Evolutionary conservation across 2,113 vertebrate species (phyloP), one percentile per base, ranked within the genome.

Genomic region (Pao palembangensis): DNA sequence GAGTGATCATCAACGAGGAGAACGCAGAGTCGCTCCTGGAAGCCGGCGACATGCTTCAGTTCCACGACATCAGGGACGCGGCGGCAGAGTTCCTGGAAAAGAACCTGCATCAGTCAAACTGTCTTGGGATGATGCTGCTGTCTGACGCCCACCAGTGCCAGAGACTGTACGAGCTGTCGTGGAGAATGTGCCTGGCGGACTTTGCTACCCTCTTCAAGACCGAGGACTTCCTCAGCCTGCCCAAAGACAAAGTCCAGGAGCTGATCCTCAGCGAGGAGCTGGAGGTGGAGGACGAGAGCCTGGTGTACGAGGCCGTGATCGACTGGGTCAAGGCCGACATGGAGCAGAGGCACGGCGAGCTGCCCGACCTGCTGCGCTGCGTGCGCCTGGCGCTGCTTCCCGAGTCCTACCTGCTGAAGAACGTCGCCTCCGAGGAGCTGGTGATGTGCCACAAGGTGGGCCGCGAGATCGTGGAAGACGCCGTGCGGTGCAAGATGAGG

Each of bases 11-110:
- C 79, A 93, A 93, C 11, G 93, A 94, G 75, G 93, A 94, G 71
- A 93, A 93, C 0, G 92, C 93, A 0, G 93, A 94, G 81, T 93
- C 93, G 0, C 86, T 94, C 4, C 81, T 94, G 1, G 92, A 94
- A 62, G 93, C 92, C 0, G 90, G 92, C 1, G 93, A 94, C 83
- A 93, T 94, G 93, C 89, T 94, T 42, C 93, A 94, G 85, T 94
- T 94, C 56, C 92, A 92, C 4, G 93, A 94, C 80, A 93, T 93
- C 68, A 75, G 91, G 12, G 93, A 94, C 1, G 93, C 93, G 0
- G 90, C 91, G 0, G 87, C 93, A 0, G 93, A 92, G 64, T 94
- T 94, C 68, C 84, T 93, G 1, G 92, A 94, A 63, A 93, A 92
- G 78, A 93, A 93, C 78, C 92, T 94, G 4, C 90, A 92, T 52